These are phyloP conservation scores for Gymnogyps californianus DNA, from an alignment of 2,113 vertebrate genomes.

Conservation along the genomic window DNA sequence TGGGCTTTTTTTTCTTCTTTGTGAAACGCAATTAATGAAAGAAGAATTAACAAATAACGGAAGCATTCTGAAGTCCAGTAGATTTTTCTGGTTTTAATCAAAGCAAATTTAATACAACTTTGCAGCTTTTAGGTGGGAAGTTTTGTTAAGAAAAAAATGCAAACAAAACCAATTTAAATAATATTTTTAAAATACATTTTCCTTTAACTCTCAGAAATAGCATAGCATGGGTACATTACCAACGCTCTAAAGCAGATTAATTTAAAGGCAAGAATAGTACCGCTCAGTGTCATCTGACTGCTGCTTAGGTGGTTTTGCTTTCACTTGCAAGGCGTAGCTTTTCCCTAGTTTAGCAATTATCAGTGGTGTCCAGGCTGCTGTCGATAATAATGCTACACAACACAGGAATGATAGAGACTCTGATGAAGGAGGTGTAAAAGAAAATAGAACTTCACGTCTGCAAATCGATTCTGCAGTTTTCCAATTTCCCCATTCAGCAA, in stretches of 20 bases:
- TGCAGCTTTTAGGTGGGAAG: not conserved
- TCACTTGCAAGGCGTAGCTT: constrained; percentile 25
- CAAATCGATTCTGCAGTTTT: constrained; percentile 87
- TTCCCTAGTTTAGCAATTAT: constrained; percentile 66
- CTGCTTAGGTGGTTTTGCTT: not conserved
- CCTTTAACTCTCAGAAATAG: not conserved
- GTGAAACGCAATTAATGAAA: not conserved
- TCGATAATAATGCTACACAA: constrained; percentile 70
- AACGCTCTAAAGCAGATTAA: not conserved
- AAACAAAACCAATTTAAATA: not conserved
- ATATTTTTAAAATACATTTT: not conserved
- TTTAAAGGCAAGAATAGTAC: not conserved
- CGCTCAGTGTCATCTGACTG: not conserved
- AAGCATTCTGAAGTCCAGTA: not conserved
- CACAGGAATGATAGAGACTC: constrained; percentile 70
- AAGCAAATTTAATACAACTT: not conserved
- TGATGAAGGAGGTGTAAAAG: constrained; percentile 77
- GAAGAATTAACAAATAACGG: not conserved
- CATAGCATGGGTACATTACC: not conserved
- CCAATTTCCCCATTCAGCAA: constrained; percentile 82
- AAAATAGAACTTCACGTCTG: constrained; percentile 85
- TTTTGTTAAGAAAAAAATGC: not conserved
- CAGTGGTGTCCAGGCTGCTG: constrained; percentile 62
- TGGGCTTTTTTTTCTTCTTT: not conserved
- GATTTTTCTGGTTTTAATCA: not conserved